A percentile compares a stretch with the other conserved stretches of the same genome.
phyloP scores from a whole-genome alignment of 2,797 vertebrate species.

The Hipposideros larvatus region DNA sequence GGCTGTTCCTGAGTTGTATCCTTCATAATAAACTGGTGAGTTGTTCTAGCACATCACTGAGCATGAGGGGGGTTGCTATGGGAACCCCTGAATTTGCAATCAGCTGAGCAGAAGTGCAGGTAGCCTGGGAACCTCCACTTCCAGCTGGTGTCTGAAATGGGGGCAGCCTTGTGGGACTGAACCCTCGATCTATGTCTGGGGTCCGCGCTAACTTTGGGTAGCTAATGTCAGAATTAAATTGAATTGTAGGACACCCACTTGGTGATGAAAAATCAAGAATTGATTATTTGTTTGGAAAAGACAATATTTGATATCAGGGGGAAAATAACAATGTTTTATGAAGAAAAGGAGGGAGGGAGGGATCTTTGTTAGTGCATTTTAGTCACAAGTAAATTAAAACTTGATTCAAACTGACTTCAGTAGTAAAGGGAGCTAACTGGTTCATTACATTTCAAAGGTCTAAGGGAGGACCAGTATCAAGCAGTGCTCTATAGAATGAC shows the following conservation, averaged over 20 bases:
- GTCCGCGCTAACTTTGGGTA: background rate
- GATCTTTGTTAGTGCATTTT: conserved; percentile 1
- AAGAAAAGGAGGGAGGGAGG: background rate
- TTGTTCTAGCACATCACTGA: background rate
- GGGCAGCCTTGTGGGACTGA: background rate
- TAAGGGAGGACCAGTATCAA: background rate
- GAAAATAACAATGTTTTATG: background rate
- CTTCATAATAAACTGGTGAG: background rate
- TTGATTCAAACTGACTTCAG: background rate
- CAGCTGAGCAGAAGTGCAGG: background rate
- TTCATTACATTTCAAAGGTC: background rate
- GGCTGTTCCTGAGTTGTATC: background rate
- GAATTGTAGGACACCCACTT: background rate
- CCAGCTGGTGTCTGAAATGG: background rate
- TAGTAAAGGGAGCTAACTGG: background rate
- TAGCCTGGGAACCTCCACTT: background rate
- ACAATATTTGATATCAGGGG: background rate
- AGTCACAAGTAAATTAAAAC: background rate
- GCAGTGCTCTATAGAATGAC: background rate
- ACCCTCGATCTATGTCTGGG: background rate
- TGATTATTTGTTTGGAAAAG: conserved; percentile 1
- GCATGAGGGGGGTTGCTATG: background rate
- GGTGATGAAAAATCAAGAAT: background rate
- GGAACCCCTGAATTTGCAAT: background rate
- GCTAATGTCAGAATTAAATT: background rate